A percentile compares a stretch with the other conserved stretches of the same genome.
Conservation (phyloP, 2,888 invertebrate species). For the Meiosimyza decipiens region DNA sequence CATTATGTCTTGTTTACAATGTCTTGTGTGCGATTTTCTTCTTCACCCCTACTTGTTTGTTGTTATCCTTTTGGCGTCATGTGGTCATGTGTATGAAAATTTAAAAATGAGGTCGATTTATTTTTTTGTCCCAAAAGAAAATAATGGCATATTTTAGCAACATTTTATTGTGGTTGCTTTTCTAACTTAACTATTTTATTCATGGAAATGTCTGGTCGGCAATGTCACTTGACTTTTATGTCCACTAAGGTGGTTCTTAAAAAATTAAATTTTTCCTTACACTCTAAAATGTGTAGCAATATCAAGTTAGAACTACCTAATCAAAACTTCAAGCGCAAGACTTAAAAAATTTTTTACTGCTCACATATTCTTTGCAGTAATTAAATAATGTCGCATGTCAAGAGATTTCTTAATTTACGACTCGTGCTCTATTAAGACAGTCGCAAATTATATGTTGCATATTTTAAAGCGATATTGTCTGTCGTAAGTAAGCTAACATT, state of each 20-base stretch:
- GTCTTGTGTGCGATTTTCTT: constrained; percentile 12
- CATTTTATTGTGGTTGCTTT: neutral
- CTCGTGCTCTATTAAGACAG: neutral
- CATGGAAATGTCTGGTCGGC: no score
- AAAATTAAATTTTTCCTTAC: no score
- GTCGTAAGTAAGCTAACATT: no score
- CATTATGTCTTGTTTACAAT: constrained; percentile 19
- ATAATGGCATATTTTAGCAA: neutral
- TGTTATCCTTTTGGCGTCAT: constrained; percentile 16
- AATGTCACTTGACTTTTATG: no score
- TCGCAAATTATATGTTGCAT: neutral
- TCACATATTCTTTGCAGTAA: neutral
- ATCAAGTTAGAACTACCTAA: no score
- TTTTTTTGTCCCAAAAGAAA: neutral
- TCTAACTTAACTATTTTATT: no score
- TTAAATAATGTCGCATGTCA: neutral
- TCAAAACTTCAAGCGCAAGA: no score
- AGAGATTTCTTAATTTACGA: neutral
- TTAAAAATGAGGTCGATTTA: constrained; percentile 11
- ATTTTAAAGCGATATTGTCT: neutral
- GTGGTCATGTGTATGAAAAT: constrained; percentile 11
- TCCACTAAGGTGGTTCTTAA: no score
- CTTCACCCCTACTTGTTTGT: neutral
- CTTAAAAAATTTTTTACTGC: no score
- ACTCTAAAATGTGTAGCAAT: no score